These are phyloP conservation scores for Schizopygopsis malacanthus DNA, from an alignment of 2,797 vertebrate genomes.

Conservation along the genomic window DNA sequence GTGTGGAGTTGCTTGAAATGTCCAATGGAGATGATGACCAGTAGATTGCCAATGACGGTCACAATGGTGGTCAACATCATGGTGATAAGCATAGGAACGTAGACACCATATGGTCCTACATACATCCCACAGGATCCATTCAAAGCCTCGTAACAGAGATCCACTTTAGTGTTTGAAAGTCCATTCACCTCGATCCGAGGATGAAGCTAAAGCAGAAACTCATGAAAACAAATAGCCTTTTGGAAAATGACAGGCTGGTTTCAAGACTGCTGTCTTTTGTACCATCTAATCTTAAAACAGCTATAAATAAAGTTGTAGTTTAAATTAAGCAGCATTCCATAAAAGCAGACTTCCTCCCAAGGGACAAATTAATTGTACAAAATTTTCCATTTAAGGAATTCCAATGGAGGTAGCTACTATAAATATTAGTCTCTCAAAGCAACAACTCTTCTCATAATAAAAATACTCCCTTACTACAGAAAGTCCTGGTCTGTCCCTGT, in stretches of 20 bases:
- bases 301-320: not conserved
- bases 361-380: not conserved
- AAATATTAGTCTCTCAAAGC: not conserved
- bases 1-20: conserved; percentile 76
- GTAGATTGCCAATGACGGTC: conserved; percentile 69
- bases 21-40: conserved; percentile 71
- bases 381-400: conserved; percentile 20
- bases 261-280: not conserved
- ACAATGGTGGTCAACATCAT: conserved; percentile 45
- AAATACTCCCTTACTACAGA: not conserved
- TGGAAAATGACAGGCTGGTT: not conserved
- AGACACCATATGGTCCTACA: not conserved
- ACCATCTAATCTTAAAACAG: not conserved
- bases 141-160: conserved; percentile 54
- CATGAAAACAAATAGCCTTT: not conserved
- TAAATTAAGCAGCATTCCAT: conserved; percentile 5
- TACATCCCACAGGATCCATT: conserved; percentile 56
- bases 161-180: not conserved
- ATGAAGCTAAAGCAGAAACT: not conserved
- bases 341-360: conserved; percentile 27
- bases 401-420: not conserved
- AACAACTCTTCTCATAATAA: not conserved
- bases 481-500: not conserved
- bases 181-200: conserved; percentile 4
- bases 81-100: conserved; percentile 47